These are phyloP conservation scores for Atrina japonica DNA, from an alignment of 2,888 invertebrate genomes.

Conservation along the genomic window DNA sequence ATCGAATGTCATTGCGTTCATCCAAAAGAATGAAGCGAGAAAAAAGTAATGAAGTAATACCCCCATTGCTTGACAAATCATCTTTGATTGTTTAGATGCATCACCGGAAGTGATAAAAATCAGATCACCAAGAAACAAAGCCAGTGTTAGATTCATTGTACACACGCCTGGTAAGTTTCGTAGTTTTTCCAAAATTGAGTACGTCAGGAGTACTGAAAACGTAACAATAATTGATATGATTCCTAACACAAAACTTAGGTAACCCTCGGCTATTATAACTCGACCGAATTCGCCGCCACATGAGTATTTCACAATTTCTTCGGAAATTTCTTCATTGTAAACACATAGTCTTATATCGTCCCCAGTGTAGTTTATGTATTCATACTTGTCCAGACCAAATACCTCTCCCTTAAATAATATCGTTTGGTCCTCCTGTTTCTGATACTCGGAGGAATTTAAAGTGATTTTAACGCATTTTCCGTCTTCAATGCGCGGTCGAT, in stretches of 20 bases:
- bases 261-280: constrained; percentile 61
- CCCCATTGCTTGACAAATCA: constrained; percentile 82
- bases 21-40: constrained; percentile 86
- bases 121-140: constrained; percentile 76
- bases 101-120: constrained; percentile 68
- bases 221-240: constrained; percentile 75
- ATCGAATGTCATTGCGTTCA: constrained; percentile 85
- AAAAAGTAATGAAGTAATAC: constrained; percentile 86
- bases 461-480: constrained; percentile 60
- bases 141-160: constrained; percentile 77
- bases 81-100: constrained; percentile 68
- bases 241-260: constrained; percentile 66
- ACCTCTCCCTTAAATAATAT: constrained; percentile 57
- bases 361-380: constrained; percentile 50
- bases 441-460: constrained; percentile 56
- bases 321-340: constrained; percentile 27
- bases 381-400: constrained; percentile 61
- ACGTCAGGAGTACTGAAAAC: constrained; percentile 75
- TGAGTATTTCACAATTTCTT: not conserved
- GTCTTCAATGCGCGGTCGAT: constrained; percentile 63
- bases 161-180: constrained; percentile 80
- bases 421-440: constrained; percentile 52
- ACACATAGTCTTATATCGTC: constrained; percentile 64
- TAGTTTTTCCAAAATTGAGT: constrained; percentile 73
- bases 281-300: constrained; percentile 55